Evolutionary conservation across 92 coral and sea anemone species (phyloP).

Genomic region (Micromussa lordhowensis): DNA sequence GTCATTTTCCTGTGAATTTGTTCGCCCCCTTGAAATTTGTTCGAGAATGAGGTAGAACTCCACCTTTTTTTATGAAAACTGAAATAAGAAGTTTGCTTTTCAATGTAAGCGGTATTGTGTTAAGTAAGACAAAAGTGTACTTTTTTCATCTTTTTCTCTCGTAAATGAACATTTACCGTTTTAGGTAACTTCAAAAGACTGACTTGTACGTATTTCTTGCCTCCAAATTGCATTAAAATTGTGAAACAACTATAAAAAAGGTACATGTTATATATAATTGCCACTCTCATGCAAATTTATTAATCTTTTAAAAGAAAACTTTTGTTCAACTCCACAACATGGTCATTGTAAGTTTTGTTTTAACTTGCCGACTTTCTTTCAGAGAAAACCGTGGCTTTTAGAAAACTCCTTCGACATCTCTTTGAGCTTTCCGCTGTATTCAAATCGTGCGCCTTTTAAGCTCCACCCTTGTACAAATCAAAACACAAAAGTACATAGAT

Average conservation of each 20-base stretch:
- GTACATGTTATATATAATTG: not conserved
- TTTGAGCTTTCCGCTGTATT: slow-evolving; percentile 31
- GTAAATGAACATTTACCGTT: too few relatives aligned
- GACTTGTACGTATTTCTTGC: not conserved
- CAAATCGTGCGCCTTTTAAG: not conserved
- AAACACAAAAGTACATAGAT: too few relatives aligned
- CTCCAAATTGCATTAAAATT: not conserved
- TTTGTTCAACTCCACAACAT: not conserved
- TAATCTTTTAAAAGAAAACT: not conserved
- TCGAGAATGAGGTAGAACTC: not conserved
- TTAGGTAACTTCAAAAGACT: not conserved
- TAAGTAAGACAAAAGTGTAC: not conserved
- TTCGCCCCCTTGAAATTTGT: not conserved
- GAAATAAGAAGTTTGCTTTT: not conserved
- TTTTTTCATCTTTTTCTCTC: not conserved
- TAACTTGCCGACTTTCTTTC: slow-evolving; percentile 28
- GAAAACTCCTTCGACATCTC: not conserved
- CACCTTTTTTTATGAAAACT: not conserved
- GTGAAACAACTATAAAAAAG: not conserved
- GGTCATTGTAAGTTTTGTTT: slow-evolving; percentile 15
- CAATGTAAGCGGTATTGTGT: not conserved
- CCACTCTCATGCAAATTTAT: slow-evolving; percentile 9
- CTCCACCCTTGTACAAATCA: too few relatives aligned
- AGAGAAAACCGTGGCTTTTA: not conserved
- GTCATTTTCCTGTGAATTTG: not conserved